Evolutionary conservation across 2,888 invertebrate genomes (phyloP).

Genomic region (Abrostola tripartita): DNA sequence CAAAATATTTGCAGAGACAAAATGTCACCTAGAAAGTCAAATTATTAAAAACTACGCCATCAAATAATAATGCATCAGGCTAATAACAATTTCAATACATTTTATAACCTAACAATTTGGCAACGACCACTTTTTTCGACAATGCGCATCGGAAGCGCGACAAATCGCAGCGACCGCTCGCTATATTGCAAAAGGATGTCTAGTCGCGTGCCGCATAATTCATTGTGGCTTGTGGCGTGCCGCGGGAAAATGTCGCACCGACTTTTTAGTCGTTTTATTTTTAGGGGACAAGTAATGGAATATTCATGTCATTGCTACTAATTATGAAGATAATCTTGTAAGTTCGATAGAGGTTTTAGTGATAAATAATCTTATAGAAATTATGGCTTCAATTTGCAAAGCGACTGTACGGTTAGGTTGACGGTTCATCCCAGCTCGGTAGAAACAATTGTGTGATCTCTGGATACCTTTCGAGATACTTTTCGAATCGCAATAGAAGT

Average conservation of each 20-base stretch:
- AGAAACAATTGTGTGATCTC: too few relatives aligned
- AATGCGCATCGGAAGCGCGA: slow-evolving; percentile 72
- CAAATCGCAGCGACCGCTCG: slow-evolving; percentile 78
- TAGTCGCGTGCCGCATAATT: slow-evolving; percentile 74
- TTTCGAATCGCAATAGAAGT: too few relatives aligned
- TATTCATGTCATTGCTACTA: slow-evolving; percentile 56
- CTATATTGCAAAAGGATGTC: slow-evolving; percentile 83
- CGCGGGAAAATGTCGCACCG: slow-evolving; percentile 50
- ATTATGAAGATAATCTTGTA: slow-evolving; percentile 43
- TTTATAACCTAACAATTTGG: slow-evolving; percentile 59
- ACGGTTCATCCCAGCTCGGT: too few relatives aligned
- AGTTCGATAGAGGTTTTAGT: slow-evolving; percentile 12
- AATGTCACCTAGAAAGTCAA: neutral
- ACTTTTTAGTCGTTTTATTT: slow-evolving; percentile 48
- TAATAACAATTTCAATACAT: slow-evolving; percentile 28
- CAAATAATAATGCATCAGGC: slow-evolving; percentile 9
- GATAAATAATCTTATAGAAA: neutral
- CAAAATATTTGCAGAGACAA: too few relatives aligned
- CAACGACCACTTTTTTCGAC: slow-evolving; percentile 57
- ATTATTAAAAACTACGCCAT: slow-evolving; percentile 4
- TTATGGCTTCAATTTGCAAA: too few relatives aligned
- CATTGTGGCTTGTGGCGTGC: slow-evolving; percentile 60
- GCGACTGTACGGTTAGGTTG: too few relatives aligned
- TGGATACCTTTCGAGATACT: too few relatives aligned
- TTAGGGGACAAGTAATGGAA: slow-evolving; percentile 56